phyloP scores from a whole-genome alignment of 2,113 vertebrate species.

The Grantiella picta region DNA sequence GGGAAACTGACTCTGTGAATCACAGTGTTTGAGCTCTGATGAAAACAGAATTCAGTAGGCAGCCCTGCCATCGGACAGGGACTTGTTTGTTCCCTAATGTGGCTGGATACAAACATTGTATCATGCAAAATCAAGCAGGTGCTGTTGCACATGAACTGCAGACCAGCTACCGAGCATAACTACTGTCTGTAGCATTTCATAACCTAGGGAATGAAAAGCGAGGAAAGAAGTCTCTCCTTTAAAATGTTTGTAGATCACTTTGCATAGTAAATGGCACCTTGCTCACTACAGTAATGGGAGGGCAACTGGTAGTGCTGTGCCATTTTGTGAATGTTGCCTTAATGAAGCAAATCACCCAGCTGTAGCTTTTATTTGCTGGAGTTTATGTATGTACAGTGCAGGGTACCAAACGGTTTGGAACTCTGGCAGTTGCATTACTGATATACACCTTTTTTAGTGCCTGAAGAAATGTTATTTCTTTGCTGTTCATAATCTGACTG shows the following conservation, averaged over 20 bases:
- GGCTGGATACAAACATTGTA: background rate
- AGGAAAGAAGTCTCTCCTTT: background rate
- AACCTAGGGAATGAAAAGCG: background rate
- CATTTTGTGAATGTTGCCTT: background rate
- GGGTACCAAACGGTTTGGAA: background rate
- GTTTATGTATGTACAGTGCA: background rate
- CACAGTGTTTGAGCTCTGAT: background rate
- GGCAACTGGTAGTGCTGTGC: background rate
- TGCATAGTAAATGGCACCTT: background rate
- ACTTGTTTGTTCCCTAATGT: background rate
- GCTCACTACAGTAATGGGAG: background rate
- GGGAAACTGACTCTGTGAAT: background rate
- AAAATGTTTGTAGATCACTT: background rate
- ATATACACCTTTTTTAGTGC: background rate
- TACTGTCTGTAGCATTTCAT: background rate
- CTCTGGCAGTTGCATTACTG: background rate
- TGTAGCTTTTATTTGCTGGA: background rate
- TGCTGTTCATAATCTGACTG: background rate
- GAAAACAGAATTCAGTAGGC: background rate
- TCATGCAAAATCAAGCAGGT: background rate
- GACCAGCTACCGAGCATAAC: background rate
- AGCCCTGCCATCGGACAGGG: background rate
- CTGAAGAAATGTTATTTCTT: background rate
- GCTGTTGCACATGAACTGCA: background rate
- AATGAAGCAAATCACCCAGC: background rate